Evolutionary conservation across 92 coral and sea anemone genomes (phyloP).

Genomic region (Virgularia gustaviana): DNA sequence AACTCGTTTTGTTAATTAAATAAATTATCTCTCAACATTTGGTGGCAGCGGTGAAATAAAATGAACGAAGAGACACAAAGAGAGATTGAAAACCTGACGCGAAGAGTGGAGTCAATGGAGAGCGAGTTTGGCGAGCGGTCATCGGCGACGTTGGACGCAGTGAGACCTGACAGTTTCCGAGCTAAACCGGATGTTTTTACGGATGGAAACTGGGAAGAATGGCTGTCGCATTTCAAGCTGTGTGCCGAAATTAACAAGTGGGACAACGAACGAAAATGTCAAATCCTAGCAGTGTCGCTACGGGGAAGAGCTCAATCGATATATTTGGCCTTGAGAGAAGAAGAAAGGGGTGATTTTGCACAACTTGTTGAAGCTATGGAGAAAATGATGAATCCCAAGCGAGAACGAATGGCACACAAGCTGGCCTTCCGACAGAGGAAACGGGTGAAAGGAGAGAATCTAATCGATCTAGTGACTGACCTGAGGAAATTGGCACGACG

Average conservation of each 20-base stretch:
- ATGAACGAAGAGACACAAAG: not conserved
- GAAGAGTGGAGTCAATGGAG: too few relatives aligned
- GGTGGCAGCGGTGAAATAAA: conserved; percentile 5
- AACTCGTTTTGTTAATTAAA: not conserved
- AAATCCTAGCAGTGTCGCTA: conserved; percentile 28
- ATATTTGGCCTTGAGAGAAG: not conserved
- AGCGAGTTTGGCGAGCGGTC: too few relatives aligned
- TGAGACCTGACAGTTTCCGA: not conserved
- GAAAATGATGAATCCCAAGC: conserved; percentile 3
- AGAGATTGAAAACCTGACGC: not conserved
- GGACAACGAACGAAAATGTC: conserved; percentile 21
- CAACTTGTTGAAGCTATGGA: conserved; percentile 10
- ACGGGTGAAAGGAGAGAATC: too few relatives aligned
- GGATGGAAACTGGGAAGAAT: conserved; percentile 24
- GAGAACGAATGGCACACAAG: conserved; percentile 31
- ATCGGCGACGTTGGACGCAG: not conserved
- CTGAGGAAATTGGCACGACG: too few relatives aligned
- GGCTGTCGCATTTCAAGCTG: conserved; percentile 16
- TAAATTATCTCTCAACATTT: not conserved
- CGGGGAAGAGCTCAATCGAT: conserved; percentile 23
- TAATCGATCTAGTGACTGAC: too few relatives aligned
- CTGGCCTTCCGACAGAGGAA: conserved; percentile 11
- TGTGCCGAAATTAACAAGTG: conserved; percentile 38
- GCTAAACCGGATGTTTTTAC: conserved; percentile 19
- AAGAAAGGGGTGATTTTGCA: not conserved